Conservation (phyloP, 1,140 invertebrate genomes). For the Drosophila nigromelanica region DNA sequence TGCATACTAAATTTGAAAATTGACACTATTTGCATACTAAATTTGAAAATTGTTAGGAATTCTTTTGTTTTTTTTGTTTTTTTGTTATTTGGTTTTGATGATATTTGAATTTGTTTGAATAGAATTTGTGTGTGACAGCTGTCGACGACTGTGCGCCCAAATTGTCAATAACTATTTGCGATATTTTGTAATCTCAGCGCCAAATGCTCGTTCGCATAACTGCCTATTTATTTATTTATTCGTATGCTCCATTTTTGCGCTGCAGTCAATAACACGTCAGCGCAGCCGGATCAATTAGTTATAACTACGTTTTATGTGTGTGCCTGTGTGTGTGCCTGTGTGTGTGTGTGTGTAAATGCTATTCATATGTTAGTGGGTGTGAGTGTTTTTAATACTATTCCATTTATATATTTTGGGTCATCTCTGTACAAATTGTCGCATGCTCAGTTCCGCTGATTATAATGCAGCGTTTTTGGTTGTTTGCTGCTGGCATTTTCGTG, state of each 20-base stretch:
- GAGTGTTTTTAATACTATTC: slow-evolving; percentile 26
- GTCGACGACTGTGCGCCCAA: slow-evolving; percentile 3
- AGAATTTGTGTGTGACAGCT: slow-evolving; percentile 50
- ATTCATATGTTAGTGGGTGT: slow-evolving; percentile 20
- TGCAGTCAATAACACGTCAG: slow-evolving; percentile 50
- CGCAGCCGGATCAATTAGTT: slow-evolving; percentile 32
- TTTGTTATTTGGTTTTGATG: slow-evolving; percentile 13
- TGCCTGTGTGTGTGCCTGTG: slow-evolving; percentile 23
- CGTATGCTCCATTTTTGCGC: slow-evolving; percentile 25
- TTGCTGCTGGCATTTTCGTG: slow-evolving; percentile 31
- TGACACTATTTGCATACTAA: slow-evolving; percentile 63
- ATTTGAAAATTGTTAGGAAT: slow-evolving; percentile 62
- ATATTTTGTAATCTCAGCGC: slow-evolving; percentile 62
- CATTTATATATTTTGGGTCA: slow-evolving; percentile 40
- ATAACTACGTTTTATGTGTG: slow-evolving; percentile 28
- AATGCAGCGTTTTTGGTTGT: slow-evolving; percentile 47
- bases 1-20: slow-evolving; percentile 64
- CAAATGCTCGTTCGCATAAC: slow-evolving; percentile 29
- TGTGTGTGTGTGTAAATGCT: slow-evolving; percentile 24
- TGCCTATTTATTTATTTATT: slow-evolving; percentile 65
- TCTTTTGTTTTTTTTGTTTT: too few relatives aligned
- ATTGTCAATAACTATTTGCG: slow-evolving; percentile 68
- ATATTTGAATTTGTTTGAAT: slow-evolving; percentile 54
- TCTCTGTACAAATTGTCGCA: slow-evolving; percentile 65
- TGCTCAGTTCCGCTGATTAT: slow-evolving; percentile 59